Percentiles rank a stretch among this genome's conserved stretches.
Conservation (phyloP, 1,140 invertebrate genomes). For the Drosophila kanapiae region DNA sequence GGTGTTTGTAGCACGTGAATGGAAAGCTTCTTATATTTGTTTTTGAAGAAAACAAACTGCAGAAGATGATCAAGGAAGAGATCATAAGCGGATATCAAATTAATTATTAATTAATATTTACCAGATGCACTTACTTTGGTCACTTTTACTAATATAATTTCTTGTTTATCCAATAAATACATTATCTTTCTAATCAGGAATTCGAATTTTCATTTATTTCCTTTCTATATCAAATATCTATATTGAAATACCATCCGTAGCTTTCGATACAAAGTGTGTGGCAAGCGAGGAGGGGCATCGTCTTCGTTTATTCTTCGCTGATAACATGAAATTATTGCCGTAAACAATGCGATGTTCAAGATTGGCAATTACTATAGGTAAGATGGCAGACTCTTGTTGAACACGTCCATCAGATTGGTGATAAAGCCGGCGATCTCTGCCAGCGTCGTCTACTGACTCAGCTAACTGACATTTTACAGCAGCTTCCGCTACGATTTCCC, state of each 20-base stretch:
- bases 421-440: slow-evolving; percentile 11
- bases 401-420: slow-evolving; percentile 17
- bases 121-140: background rate
- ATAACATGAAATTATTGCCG: slow-evolving; percentile 49
- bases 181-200: no score
- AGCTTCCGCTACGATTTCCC: slow-evolving; percentile 41
- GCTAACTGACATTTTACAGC: slow-evolving; percentile 58
- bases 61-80: background rate
- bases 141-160: background rate
- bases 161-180: background rate
- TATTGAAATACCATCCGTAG: background rate
- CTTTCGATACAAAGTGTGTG: background rate
- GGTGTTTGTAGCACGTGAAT: slow-evolving; percentile 34
- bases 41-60: background rate
- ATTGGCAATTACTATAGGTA: slow-evolving; percentile 47
- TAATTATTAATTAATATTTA: background rate
- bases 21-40: background rate
- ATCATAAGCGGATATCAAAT: no score
- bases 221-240: background rate
- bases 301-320: slow-evolving; percentile 13
- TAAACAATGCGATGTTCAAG: slow-evolving; percentile 45
- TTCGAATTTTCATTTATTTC: background rate
- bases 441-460: slow-evolving; percentile 47
- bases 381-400: slow-evolving; percentile 41
- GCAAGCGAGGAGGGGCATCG: background rate